Base-by-base conservation (phyloP, 1,140 invertebrate species). In the Drosophila kurseongensis region DNA sequence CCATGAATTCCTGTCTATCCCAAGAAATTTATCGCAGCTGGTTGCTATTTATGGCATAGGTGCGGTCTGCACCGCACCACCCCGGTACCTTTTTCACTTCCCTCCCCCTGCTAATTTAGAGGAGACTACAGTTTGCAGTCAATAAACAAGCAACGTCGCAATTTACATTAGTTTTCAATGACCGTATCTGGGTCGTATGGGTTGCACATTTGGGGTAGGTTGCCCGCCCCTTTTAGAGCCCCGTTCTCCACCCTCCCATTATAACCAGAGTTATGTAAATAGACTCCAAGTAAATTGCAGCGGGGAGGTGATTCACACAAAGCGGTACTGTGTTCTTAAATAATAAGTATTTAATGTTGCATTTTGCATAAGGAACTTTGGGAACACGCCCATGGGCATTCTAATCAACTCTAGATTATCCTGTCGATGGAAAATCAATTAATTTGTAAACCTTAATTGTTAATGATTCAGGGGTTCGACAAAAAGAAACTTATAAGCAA, bases 21-120 rank as follows among this genome's bases (percentile, higher is more conserved):
- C 13, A 14, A 66, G 61, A 54, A 68, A 76, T 62, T 75, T 88
- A 83, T 56, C 62, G 52, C 73, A 57, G 61, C 58, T 73, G 54
- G 54, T 35, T 42, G 61, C 83, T 88, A 89, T 88, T 89, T 89
- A 89, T 89, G 71, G 84, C 40, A 27, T 36, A 88, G 83, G 84
- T 82, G 83, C 51, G 66, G 83, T 44, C 50, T 9, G 6, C 40
- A 16, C 51, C 32, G 38, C 65, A 27, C n/a, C 12, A 29, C 23
- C 38, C 14, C 27, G 23, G 18, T 18, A 35, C n/a, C 18, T 32
- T 40, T 29, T 18, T 29, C 27, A 3, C 4, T 32, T 32, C 27
- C 18, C 16, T 13, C 13, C 41, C 36, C 16, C 58, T 56, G 57
- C 63, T 56, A 79, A 83, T 88, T 88, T 83, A 69, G 44, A 51